Evolutionary conservation across 2,113 vertebrate species (phyloP), one percentile per base, ranked within the genome.

Genomic region (Arenaria interpres): DNA sequence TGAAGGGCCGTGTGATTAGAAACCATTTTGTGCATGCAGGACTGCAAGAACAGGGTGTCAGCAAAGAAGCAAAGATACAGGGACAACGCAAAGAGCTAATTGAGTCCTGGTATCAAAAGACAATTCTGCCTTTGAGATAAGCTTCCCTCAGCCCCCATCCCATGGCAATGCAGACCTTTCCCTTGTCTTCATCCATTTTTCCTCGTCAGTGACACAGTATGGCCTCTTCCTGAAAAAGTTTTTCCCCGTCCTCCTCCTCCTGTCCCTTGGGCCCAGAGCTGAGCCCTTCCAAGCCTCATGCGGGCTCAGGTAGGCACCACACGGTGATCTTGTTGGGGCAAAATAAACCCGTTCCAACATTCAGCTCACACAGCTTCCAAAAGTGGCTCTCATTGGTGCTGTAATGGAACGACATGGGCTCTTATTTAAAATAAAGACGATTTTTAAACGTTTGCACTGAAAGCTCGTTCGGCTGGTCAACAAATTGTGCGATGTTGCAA

Each of bases 131-230:
- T 14, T 7, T 21, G 69, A 88, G 43, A 46, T 30, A 43, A 67
- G 9, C 56, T 37, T 51, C 51, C 81, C 54, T 59, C 64, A 68
- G 50, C 10, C 48, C 21, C 14, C 0, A 0, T 60, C 54, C n/a
- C 0, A 0, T 2, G 9, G 30, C 28, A 41, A 24, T 10, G 28
- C 63, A 88, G n/a, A 37, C 43, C 37, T 5, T 81, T n/a, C 13
- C 48, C 22, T n/a, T 46, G 50, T 12, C 57, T 25, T 51, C 45
- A 41, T n/a, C n/a, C 39, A 20, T 50, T 68, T 28, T 75, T 37
- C 39, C 41, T 63, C 30, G 50, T 13, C 30, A 27, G 30, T 67
- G 48, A 11, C 60, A 53, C 1, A 3, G 12, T n/a, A 14, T 7
- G 27, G n/a, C 30, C 60, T 23, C 13, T 59, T 28, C 37, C 54